Base-by-base conservation (phyloP, 2,797 vertebrate genomes). In the Caiman crocodilus region DNA sequence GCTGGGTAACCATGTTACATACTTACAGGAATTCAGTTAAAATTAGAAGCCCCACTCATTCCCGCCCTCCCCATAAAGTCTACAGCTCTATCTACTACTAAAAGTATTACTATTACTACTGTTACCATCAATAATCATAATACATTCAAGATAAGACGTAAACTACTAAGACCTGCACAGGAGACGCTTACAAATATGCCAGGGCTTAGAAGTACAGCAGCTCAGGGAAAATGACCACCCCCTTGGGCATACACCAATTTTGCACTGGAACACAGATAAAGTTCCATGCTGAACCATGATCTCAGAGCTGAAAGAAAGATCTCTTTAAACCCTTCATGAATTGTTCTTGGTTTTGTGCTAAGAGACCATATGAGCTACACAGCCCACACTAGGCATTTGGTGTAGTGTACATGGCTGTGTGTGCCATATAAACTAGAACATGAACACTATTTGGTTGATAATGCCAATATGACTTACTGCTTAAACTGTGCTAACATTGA, bases 71-170 rank as follows among this genome's bases (percentile, higher is more conserved):
- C 82, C 94, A 77, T 82, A 87, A 82, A 85, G 87, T 94, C 93
- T 93, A 92, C 94, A 93, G 25, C 87, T 96, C 84, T 79, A 65
- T 61, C 91, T 83, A 90, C 82, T 91, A 73, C 81, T 90, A 90
- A 95, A 92, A 91, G 76, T 90, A 92, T 76, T 78, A 71, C 63
- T 63, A 78, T 76, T 73, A 74, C 42, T 77, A 96, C 89, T 82
- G 88, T 95, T 95, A 94, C 94, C 30, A 78, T 85, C 86, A 91
- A 89, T 92, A 90, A 73, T 93, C 89, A 78, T 76, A 90, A 77
- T 96, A 97, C 96, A 97, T 97, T 97, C 94, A 95, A 87, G 90
- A 89, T 4, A 97, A 93, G 90, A 92, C 83, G 90, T 79, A 81
- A 93, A 92, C 84, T 76, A 67, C 94, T 91, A 83, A 76, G 79